Conservation (phyloP, 2,888 invertebrate species). For the Clepsis dumicolana region DNA sequence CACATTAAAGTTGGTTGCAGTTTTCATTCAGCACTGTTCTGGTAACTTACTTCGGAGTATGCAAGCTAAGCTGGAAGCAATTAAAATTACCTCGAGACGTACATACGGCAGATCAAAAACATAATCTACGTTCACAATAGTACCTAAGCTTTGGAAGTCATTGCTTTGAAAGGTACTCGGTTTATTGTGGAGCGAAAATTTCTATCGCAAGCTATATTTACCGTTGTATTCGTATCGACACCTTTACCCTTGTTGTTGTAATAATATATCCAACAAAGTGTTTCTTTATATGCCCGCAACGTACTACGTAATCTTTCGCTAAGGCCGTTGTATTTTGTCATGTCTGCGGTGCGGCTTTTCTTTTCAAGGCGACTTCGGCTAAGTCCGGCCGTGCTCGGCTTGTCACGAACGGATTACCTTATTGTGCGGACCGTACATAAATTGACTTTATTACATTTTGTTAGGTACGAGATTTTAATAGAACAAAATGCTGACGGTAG, state of each 20-base stretch:
- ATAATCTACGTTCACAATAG: too few species aligned
- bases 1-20: background rate
- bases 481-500: background rate
- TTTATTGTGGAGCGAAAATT: too few species aligned
- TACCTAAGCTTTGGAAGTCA: too few species aligned
- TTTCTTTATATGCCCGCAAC: conserved; percentile 6
- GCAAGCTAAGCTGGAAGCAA: background rate
- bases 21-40: background rate
- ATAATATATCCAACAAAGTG: background rate
- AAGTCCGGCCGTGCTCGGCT: conserved; percentile 34
- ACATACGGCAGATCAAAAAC: too few species aligned
- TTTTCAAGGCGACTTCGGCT: conserved; percentile 30
- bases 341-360: conserved; percentile 33
- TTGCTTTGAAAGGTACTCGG: too few species aligned
- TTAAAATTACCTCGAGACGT: background rate
- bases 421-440: conserved; percentile 30
- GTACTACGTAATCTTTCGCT: conserved; percentile 21
- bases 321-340: conserved; percentile 32
- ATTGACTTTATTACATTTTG: conserved; percentile 22
- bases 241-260: background rate
- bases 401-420: conserved; percentile 41
- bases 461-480: background rate
- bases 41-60: too few species aligned
- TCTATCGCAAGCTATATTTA: too few species aligned
- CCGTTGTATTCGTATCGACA: too few species aligned